Conservation (phyloP, 2,888 invertebrate species). For the Nephrotoma guestfalica region DNA sequence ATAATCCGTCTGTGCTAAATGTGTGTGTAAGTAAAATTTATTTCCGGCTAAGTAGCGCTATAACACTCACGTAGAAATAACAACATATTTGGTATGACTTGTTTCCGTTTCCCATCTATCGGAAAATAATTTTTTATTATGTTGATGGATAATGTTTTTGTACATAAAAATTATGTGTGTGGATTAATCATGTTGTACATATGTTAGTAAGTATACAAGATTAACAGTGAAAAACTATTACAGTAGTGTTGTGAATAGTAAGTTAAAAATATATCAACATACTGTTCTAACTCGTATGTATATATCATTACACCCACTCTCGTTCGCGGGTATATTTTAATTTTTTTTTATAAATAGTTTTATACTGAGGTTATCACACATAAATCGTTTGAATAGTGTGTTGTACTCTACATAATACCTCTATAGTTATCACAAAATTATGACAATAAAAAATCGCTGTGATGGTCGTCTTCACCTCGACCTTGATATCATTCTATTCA, state of each 20-base stretch:
- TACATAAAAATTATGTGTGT: neutral
- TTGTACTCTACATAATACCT: neutral
- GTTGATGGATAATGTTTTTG: neutral
- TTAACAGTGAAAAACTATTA: neutral
- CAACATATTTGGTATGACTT: neutral
- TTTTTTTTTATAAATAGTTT: neutral
- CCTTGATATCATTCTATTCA: neutral
- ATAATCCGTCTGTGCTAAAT: neutral
- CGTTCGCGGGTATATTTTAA: neutral
- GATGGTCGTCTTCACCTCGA: neutral
- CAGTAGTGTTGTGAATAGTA: neutral
- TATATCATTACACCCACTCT: neutral
- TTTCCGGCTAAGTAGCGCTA: neutral
- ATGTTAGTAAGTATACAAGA: neutral
- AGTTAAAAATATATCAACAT: neutral
- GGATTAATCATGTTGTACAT: neutral
- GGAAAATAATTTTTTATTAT: neutral
- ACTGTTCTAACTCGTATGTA: neutral
- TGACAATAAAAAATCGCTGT: neutral
- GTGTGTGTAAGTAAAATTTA: neutral
- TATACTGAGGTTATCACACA: neutral
- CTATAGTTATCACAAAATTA: neutral
- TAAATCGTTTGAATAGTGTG: neutral
- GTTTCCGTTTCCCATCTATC: neutral
- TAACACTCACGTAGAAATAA: neutral